Conservation (phyloP, 1,140 invertebrate species). For the Leptopilina clavipes region DNA sequence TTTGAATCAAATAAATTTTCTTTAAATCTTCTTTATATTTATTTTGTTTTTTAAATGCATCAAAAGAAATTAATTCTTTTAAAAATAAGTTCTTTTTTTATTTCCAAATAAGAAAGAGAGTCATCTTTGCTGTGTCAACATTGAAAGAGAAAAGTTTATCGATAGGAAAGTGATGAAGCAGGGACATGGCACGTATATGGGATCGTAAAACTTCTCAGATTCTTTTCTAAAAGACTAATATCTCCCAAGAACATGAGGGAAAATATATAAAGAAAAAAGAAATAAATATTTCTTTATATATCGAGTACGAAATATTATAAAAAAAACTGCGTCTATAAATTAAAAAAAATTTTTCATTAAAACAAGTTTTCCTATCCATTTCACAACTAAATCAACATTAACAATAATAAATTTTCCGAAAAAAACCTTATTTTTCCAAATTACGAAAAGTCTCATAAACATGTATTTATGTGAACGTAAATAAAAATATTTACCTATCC, state of each 20-base stretch:
- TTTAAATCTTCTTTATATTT: too few species aligned
- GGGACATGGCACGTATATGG: neutral
- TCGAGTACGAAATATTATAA: neutral
- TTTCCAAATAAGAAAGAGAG: neutral
- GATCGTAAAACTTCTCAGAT: neutral
- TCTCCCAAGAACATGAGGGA: neutral
- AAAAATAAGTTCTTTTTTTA: neutral
- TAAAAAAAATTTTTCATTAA: neutral
- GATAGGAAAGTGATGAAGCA: conserved; percentile 26
- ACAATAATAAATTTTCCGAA: too few species aligned
- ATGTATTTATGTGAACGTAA: neutral
- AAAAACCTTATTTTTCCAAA: neutral
- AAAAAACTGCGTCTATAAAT: neutral
- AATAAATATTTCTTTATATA: neutral
- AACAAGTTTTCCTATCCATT: neutral
- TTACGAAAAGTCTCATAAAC: neutral
- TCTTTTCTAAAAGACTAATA: conserved; percentile 6
- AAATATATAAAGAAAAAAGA: conserved; percentile 12
- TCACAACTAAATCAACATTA: too few species aligned
- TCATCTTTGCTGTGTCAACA: neutral
- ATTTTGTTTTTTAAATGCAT: too few species aligned
- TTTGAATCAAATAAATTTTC: too few species aligned
- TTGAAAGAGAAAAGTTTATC: conserved; percentile 31
- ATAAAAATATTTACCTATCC: conserved; percentile 2
- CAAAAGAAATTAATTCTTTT: too few species aligned